These are phyloP conservation scores for Boulengeromyrus knoepffleri DNA, from an alignment of 2,113 vertebrate genomes.

Conservation along the genomic window DNA sequence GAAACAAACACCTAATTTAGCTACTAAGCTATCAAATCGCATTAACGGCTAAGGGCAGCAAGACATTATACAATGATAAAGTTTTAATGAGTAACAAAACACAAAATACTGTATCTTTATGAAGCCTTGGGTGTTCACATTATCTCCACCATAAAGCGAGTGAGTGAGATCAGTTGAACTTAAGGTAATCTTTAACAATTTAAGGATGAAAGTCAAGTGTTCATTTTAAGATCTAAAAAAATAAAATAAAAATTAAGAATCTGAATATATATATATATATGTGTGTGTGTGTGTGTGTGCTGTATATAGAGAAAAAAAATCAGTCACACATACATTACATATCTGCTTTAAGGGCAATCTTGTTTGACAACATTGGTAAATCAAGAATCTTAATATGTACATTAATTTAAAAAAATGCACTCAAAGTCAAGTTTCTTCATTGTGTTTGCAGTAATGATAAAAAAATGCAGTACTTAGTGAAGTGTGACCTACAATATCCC, in stretches of 20 bases:
- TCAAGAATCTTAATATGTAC: conserved; percentile 48
- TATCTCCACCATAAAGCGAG: conserved; percentile 20
- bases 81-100: conserved; percentile 21
- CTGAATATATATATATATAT: neutral
- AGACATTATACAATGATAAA: conserved; percentile 17
- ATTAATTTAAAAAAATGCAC: conserved; percentile 41
- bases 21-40: conserved; percentile 18
- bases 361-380: conserved; percentile 39
- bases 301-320: neutral
- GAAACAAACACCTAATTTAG: conserved; percentile 57
- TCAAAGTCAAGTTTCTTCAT: conserved; percentile 65
- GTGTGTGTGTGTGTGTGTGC: too few relatives aligned
- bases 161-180: conserved; percentile 26
- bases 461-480: conserved; percentile 44
- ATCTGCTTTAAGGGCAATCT: conserved; percentile 31
- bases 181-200: conserved; percentile 31
- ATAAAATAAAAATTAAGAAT: neutral
- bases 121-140: conserved; percentile 24
- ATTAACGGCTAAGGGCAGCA: conserved; percentile 23
- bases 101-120: conserved; percentile 18
- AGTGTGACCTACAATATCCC: conserved; percentile 14
- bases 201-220: conserved; percentile 17
- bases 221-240: conserved; percentile 25
- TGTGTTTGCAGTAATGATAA: conserved; percentile 52
- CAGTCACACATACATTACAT: conserved; percentile 45